These are phyloP conservation scores for Lordiphosa collinella DNA, from an alignment of 1,140 invertebrate genomes.

Conservation along the genomic window DNA sequence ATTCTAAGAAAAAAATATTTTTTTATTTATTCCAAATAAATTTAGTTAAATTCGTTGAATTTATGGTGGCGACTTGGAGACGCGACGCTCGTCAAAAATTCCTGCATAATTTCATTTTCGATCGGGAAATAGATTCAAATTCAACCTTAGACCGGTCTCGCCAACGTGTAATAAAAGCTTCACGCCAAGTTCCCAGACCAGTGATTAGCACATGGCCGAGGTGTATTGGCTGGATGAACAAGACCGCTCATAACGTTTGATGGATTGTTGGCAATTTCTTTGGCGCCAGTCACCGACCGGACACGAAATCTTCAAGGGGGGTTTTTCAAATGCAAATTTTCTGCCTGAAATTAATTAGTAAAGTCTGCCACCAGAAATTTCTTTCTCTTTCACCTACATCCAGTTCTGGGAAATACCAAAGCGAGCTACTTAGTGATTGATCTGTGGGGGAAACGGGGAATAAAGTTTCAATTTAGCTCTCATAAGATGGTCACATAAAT, in stretches of 20 bases:
- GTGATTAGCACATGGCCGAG: constrained; percentile 44
- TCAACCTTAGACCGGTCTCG: constrained; percentile 44
- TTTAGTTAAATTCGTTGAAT: constrained; percentile 57
- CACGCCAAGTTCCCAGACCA: constrained; percentile 24
- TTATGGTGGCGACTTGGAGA: constrained; percentile 67
- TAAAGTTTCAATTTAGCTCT: too few relatives aligned
- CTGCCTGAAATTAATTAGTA: constrained; percentile 52
- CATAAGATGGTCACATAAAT: too few relatives aligned
- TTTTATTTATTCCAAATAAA: constrained; percentile 34
- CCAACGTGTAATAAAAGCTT: constrained; percentile 67
- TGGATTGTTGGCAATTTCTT: constrained; percentile 72
- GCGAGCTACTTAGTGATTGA: constrained; percentile 40
- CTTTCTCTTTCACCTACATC: constrained; percentile 32
- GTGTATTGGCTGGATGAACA: constrained; percentile 23
- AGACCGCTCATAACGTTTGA: constrained; percentile 44
- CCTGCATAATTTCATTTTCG: constrained; percentile 63
- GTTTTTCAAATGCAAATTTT: constrained; percentile 67
- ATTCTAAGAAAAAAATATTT: constrained; percentile 38
- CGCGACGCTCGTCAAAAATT: constrained; percentile 49
- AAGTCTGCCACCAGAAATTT: constrained; percentile 57
- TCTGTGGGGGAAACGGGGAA: too few relatives aligned
- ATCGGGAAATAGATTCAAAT: constrained; percentile 54
- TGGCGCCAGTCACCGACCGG: constrained; percentile 54
- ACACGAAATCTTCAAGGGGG: constrained; percentile 29
- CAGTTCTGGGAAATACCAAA: constrained; percentile 63